Conservation (phyloP, 1,140 invertebrate species). For the Drosophila teissieri region DNA sequence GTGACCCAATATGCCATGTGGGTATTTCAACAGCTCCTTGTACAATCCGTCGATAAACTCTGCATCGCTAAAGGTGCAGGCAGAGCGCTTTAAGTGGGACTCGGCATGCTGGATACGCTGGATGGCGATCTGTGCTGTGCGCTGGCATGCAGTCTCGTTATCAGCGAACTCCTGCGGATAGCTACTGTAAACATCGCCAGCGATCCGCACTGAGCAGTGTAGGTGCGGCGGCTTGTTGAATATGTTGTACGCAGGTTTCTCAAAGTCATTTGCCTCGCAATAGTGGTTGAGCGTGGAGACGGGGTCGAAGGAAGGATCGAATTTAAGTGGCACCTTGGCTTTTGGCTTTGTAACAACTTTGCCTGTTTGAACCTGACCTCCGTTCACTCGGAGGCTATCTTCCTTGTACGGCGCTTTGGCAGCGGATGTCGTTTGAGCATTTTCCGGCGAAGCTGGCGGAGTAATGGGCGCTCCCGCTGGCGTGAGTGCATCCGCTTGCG, state of each 20-base stretch:
- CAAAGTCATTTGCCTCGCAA: constrained; percentile 45
- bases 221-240: constrained; percentile 20
- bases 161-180: constrained; percentile 69
- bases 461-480: constrained; percentile 26
- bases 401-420: neutral
- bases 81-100: constrained; percentile 35
- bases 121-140: constrained; percentile 63
- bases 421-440: neutral
- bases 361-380: neutral
- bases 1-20: constrained; percentile 75
- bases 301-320: constrained; percentile 43
- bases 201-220: constrained; percentile 66
- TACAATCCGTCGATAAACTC: constrained; percentile 70
- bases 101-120: constrained; percentile 62
- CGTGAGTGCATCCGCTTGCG: constrained; percentile 1
- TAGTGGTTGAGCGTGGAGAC: constrained; percentile 53
- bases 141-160: constrained; percentile 42
- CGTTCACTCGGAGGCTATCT: constrained; percentile 2
- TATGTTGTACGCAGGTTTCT: constrained; percentile 51
- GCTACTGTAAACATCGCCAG: constrained; percentile 58
- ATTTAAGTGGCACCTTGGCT: constrained; percentile 5
- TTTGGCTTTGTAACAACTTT: neutral
- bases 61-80: constrained; percentile 45
- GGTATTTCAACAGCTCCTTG: constrained; percentile 60
- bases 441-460: constrained; percentile 59